Base-by-base conservation (phyloP, 1,140 invertebrate species). In the Pseudobourletiella spinata region DNA sequence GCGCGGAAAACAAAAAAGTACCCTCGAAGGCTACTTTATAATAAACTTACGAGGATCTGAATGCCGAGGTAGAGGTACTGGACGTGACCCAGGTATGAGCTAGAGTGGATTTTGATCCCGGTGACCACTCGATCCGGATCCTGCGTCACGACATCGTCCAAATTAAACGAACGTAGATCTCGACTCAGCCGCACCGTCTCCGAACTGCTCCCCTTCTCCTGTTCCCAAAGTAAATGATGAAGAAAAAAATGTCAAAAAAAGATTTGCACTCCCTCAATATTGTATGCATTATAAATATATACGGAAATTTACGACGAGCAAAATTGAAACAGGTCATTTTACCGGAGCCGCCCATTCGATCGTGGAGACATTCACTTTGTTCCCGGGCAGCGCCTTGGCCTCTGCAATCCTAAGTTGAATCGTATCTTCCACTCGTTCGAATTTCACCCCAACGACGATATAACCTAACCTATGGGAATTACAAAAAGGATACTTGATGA, bases 161-260 rank as follows among this genome's bases (percentile, higher is more conserved):
- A 46, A 57, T 62, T 62, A 11, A 62, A 8, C 3, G 60, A 57
- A 16, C 60, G 44, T 6, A 62, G 16, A 57, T 62, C 60, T 28
- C 18, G 43, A 26, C 24, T 48, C 25, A 62, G 44, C 30, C 60
- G 32, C 2, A 30, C 30, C 3, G 55, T 3, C 16, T 26, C 26
- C 25, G 58, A 48, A 11, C 22, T 48, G 4, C 22, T n/a, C n/a
- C n/a, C 22, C 44, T 16, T 48, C 44, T 48, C 15, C 44, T 48
- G n/a, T n/a, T n/a, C n/a, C n/a, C n/a, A n/a, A n/a, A n/a, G n/a
- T n/a, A n/a, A n/a, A 14, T 18, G 14, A 14, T 18, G 14, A 42
- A 18, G 14, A 42, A 18, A 42, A 14, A 42, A 42, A 42, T n/a
- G n/a, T n/a, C n/a, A n/a, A n/a, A n/a, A n/a, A n/a, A n/a, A n/a